A percentile compares a stretch with the other conserved stretches of the same genome.
Conservation (phyloP, 1,140 invertebrate genomes). For the Drosophila lacertosa region DNA sequence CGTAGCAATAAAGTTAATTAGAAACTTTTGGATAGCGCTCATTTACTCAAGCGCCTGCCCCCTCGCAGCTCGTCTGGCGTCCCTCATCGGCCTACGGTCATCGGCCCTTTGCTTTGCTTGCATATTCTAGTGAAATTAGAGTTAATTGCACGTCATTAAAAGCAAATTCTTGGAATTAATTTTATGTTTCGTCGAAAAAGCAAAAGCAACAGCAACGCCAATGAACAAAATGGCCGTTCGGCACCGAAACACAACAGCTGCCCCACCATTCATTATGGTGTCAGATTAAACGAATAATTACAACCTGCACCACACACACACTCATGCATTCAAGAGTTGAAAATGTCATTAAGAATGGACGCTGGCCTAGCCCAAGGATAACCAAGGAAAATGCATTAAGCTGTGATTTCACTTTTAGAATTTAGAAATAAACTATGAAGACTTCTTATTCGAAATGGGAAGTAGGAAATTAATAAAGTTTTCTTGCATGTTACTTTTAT, state of each 20-base stretch:
- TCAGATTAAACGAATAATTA: slow-evolving; percentile 66
- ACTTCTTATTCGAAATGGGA: no score
- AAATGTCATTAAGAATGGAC: slow-evolving; percentile 3
- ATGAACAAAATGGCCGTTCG: slow-evolving; percentile 68
- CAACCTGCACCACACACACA: slow-evolving; percentile 38
- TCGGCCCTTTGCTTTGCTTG: slow-evolving; percentile 65
- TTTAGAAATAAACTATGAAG: no score
- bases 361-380: not conserved
- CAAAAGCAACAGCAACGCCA: slow-evolving; percentile 19
- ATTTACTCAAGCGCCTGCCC: not conserved
- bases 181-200: slow-evolving; percentile 58
- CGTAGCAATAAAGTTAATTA: slow-evolving; percentile 70
- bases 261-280: slow-evolving; percentile 64
- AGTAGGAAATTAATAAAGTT: no score
- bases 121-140: slow-evolving; percentile 78
- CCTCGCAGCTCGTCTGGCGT: not conserved
- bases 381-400: not conserved
- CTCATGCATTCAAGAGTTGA: slow-evolving; percentile 30
- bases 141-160: slow-evolving; percentile 80
- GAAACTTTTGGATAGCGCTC: slow-evolving; percentile 48
- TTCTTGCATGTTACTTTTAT: no score
- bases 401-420: not conserved
- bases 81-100: slow-evolving; percentile 37
- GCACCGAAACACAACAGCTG: slow-evolving; percentile 37
- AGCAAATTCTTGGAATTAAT: slow-evolving; percentile 72